Conservation (phyloP, 2,113 vertebrate species). For the Percina caprodes region DNA sequence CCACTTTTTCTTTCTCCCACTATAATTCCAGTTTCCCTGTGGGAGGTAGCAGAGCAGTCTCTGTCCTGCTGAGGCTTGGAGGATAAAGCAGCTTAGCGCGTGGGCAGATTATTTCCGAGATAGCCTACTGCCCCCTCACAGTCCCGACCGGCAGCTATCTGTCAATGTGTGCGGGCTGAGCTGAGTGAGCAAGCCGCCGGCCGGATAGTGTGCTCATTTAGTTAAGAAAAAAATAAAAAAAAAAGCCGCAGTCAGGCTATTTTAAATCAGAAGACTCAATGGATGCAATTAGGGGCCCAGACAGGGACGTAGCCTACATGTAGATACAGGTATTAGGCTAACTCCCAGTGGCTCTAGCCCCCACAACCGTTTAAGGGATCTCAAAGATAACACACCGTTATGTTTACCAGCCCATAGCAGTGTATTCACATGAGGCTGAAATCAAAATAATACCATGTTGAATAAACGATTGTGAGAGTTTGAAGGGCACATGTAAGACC, state of each 20-base stretch:
- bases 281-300: conserved; percentile 15
- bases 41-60: conserved; percentile 41
- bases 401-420: too few species aligned
- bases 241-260: conserved; percentile 32
- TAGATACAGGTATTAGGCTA: not conserved
- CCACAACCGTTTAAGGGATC: not conserved
- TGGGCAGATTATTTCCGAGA: conserved; percentile 82
- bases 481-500: too few species aligned
- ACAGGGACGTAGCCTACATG: conserved; percentile 10
- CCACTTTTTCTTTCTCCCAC: conserved; percentile 46
- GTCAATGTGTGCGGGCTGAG: conserved; percentile 44
- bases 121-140: conserved; percentile 55
- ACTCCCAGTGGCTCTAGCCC: not conserved
- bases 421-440: too few species aligned
- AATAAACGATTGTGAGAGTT: too few species aligned
- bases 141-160: conserved; percentile 55
- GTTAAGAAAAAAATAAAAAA: not conserved
- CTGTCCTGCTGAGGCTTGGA: conserved; percentile 58
- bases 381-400: too few species aligned
- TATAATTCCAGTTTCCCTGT: conserved; percentile 22
- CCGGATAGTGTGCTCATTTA: not conserved
- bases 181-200: conserved; percentile 15
- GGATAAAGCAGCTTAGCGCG: conserved; percentile 81
- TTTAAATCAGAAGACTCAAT: conserved; percentile 36
- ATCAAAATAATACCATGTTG: too few species aligned